phyloP scores from a whole-genome alignment of 2,113 vertebrate genomes.

The Indicator maculatus region DNA sequence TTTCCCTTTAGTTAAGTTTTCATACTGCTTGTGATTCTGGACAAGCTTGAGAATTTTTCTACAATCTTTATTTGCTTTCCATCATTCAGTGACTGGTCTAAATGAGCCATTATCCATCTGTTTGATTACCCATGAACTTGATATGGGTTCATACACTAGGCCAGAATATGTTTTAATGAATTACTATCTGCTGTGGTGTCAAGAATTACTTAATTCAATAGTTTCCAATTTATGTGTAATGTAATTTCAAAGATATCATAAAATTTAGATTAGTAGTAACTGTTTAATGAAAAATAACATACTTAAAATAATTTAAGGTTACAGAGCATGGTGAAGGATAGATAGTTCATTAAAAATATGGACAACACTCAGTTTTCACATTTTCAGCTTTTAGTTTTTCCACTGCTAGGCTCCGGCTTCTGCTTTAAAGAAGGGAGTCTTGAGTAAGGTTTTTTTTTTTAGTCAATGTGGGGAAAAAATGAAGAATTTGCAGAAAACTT shows the following conservation, averaged over 20 bases:
- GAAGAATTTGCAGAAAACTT: not conserved
- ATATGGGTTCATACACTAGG: not conserved
- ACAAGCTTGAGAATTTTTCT: not conserved
- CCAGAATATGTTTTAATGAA: not conserved
- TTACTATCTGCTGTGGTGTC: not conserved
- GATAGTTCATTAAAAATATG: not conserved
- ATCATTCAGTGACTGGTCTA: accelerated
- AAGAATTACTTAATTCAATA: not conserved
- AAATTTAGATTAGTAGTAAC: not conserved
- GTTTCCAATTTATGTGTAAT: not conserved
- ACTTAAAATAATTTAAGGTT: not conserved
- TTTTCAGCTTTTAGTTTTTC: not conserved
- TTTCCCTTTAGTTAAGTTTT: not conserved
- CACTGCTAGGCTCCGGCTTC: not conserved
- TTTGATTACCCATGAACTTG: not conserved
- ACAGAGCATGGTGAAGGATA: not conserved
- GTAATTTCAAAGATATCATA: not conserved
- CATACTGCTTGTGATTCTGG: not conserved
- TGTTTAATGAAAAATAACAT: not conserved
- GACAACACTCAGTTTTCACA: not conserved
- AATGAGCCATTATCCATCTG: not conserved
- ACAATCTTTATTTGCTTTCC: not conserved
- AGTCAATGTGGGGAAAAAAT: not conserved
- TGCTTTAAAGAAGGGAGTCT: not conserved
- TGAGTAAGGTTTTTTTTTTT: not conserved